Base-by-base conservation (phyloP, 2,113 vertebrate genomes). In the Cololabis saira region DNA sequence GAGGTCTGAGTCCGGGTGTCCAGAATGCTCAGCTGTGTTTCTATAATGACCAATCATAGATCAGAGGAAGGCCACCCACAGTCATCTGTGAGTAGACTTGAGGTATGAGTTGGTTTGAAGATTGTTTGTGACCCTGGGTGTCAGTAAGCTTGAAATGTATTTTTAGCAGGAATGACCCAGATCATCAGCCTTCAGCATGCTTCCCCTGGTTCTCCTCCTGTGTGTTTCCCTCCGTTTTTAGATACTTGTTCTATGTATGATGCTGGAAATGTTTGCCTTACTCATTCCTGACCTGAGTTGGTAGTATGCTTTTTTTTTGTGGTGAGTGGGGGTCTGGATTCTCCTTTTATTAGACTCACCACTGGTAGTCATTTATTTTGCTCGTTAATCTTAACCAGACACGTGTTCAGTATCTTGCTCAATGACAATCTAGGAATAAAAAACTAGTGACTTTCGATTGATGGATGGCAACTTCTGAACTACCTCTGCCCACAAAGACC, bases 81-180 rank as follows among this genome's bases (percentile, higher is more conserved):
- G 22, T 56, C 41, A 54, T 74, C 44, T 67, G 14, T 6, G 49
- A 43, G 47, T 55, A 48, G 57, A 81, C 75, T 62, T 49, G 21
- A 40, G 51, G 70, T 66, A 22, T 67, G 67, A 78, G 58, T 64
- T 70, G n/a, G 71, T 80, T 75, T 78, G 53, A 59, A 61, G 76
- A 50, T 72, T 73, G 77, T 86, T 76, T 82, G 71, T 71, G 71
- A 86, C 71, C 82, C 67, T 68, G 55, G 78, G 85, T 90, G 76
- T 90, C 83, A 69, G 67, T 87, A 87, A 77, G 62, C 87, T 84
- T 56, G 78, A 61, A 70, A 81, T 90, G 78, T 93, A 92, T 91
- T 92, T 89, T 90, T 92, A 93, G 87, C 63, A 65, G 10, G 19
- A 62, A 78, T 90, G 86, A 90, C 82, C 87, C 86, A 92, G 81